Conservation (phyloP, 2,113 vertebrate genomes). For the Hemibagrus wyckioides region DNA sequence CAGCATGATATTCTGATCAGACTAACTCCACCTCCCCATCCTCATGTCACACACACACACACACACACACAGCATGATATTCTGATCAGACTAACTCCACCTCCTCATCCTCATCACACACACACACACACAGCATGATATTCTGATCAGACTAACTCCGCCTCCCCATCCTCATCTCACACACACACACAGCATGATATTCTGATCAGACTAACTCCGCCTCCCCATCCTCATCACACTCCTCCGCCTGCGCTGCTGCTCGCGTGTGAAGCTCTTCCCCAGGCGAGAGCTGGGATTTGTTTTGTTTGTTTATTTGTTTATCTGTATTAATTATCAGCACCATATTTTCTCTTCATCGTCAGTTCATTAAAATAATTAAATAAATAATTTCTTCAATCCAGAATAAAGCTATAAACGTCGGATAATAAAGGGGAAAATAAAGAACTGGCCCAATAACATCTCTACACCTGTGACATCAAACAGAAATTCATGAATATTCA, state of each 20-base stretch:
- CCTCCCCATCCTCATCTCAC: too few species aligned
- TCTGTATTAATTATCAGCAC: background rate
- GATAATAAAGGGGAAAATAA: background rate
- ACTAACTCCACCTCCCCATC: too few species aligned
- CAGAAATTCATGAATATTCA: background rate
- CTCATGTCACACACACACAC: too few species aligned
- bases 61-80: too few species aligned
- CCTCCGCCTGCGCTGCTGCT: background rate
- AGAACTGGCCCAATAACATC: background rate
- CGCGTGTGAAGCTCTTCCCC: background rate
- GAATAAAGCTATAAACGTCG: background rate
- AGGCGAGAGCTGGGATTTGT: background rate
- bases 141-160: conserved; percentile 43
- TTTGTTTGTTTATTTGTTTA: background rate
- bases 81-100: too few species aligned
- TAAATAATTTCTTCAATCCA: background rate
- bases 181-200: conserved; percentile 19
- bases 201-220: conserved; percentile 42
- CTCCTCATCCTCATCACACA: too few species aligned
- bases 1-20: too few species aligned
- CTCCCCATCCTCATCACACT: background rate
- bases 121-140: conserved; percentile 15
- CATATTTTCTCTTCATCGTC: background rate
- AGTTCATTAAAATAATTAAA: background rate
- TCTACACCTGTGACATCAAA: background rate